Percentiles rank a stretch among this genome's conserved stretches.
These are phyloP conservation scores for Corythaeola cristata DNA, from an alignment of 2,113 vertebrate species.

Conservation along the genomic window DNA sequence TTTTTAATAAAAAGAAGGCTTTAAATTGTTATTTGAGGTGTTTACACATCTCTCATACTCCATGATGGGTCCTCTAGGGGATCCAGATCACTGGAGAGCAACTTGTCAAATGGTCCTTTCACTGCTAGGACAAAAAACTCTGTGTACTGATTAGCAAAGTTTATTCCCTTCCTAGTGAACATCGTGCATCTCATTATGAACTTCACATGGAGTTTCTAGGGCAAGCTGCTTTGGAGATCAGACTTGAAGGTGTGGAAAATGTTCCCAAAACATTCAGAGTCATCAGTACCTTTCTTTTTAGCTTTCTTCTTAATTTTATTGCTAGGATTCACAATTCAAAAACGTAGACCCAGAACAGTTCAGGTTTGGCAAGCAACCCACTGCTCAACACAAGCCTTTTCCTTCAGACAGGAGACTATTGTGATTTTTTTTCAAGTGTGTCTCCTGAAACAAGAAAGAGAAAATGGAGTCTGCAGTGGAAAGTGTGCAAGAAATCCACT, in stretches of 20 bases:
- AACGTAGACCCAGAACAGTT: not conserved
- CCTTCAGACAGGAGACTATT: not conserved
- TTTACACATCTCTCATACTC: not conserved
- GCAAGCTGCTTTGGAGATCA: not conserved
- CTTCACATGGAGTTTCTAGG: not conserved
- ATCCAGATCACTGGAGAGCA: not conserved
- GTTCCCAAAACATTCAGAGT: not conserved
- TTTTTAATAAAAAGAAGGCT: not conserved
- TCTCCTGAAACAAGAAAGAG: not conserved
- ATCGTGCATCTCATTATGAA: not conserved
- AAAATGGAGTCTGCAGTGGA: not conserved
- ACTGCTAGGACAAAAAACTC: not conserved
- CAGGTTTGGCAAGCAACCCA: not conserved
- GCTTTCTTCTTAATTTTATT: not conserved
- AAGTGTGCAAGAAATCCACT: not conserved
- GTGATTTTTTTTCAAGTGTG: not conserved
- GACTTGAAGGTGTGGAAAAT: not conserved
- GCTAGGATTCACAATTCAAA: not conserved
- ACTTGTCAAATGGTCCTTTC: not conserved
- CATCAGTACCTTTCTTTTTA: not conserved
- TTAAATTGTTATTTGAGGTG: not conserved
- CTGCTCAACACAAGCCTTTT: not conserved
- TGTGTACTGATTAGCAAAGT: not conserved
- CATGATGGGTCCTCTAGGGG: not conserved
- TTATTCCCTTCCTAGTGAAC: not conserved